phyloP scores from a whole-genome alignment of 2,888 invertebrate genomes.

The Allacma fusca region DNA sequence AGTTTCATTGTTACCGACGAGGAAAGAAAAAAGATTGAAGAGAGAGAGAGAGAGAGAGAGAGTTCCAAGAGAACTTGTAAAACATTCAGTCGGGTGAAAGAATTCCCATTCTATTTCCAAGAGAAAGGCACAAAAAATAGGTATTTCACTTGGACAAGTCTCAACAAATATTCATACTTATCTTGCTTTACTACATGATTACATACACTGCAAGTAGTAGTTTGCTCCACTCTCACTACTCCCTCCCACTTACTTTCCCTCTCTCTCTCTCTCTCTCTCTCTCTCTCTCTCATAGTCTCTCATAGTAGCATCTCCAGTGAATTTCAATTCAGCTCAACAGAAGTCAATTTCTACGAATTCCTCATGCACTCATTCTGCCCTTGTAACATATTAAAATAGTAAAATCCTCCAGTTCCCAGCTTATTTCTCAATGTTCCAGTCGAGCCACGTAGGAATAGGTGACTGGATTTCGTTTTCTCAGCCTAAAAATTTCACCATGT shows the following conservation, averaged over 20 bases:
- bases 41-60: background rate
- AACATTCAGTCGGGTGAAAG: slow-evolving; percentile 11
- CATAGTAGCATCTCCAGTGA: background rate
- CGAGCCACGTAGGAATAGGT: background rate
- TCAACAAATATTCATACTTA: slow-evolving; percentile 16
- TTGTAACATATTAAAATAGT: slow-evolving; percentile 7
- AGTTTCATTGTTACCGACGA: background rate
- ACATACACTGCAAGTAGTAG: background rate
- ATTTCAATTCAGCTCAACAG: background rate
- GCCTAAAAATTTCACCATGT: no score
- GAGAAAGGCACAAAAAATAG: background rate
- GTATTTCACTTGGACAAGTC: slow-evolving; percentile 9
- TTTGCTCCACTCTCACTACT: background rate
- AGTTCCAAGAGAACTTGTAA: slow-evolving; percentile 14
- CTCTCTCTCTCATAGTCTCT: background rate
- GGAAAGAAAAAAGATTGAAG: background rate
- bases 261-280: background rate
- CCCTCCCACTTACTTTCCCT: slow-evolving; percentile 13
- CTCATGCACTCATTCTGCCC: background rate
- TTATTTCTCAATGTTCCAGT: background rate
- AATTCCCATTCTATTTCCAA: slow-evolving; percentile 3
- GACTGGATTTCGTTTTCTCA: background rate
- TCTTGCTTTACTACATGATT: slow-evolving; percentile 7
- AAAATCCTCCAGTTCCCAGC: background rate
- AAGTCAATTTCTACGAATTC: background rate